Base-by-base conservation (phyloP, 2,888 invertebrate species). In the Rutpela maculata region DNA sequence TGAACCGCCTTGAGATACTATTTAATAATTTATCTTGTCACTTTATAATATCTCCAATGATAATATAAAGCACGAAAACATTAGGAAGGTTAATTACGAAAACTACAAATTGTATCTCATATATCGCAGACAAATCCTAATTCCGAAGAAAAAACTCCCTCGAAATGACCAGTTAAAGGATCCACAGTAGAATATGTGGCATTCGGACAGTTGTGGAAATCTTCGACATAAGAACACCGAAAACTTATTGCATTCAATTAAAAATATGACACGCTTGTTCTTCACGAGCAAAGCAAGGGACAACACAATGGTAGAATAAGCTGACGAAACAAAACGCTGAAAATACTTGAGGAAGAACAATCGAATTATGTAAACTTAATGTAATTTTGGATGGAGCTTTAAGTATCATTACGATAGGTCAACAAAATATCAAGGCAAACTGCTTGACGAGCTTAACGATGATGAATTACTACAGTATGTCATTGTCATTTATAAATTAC, bases 281-380 rank as follows among this genome's bases (percentile, higher is more conserved):
- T 59, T 11, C 7, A 19, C 11, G 11, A 59, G 19, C 22, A 59
- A 22, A 18, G 18, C 59, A 59, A 2, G 0, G 11, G 18, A 22
- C 0, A 59, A 59, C 59, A 22, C 59, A 19, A 9, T 18, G 11
- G 57, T 17, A n/a, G 18, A 56, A 56, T 56, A 56, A 59, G 0
- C 18, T 59, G 15, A 19, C 10, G 18, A 18, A 59, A 19, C 19
- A 22, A 22, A 19, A 3, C n/a, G 19, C 1, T 11, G 19, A 15
- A 63, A 38, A 11, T 5, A 6, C 17, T 35, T 63, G 63, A 63
- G 18, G 63, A 35, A 18, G 38, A 18, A 38, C 35, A 18, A 63
- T 63, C 63, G 35, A 63, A 38, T 63, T 11, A 38, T 38, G 63
- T 35, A 63, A 63, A 63, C 35, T 17, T 38, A 38, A 18, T 35